These are phyloP conservation scores for Clepsis dumicolana DNA, from an alignment of 2,888 invertebrate genomes.

Conservation along the genomic window DNA sequence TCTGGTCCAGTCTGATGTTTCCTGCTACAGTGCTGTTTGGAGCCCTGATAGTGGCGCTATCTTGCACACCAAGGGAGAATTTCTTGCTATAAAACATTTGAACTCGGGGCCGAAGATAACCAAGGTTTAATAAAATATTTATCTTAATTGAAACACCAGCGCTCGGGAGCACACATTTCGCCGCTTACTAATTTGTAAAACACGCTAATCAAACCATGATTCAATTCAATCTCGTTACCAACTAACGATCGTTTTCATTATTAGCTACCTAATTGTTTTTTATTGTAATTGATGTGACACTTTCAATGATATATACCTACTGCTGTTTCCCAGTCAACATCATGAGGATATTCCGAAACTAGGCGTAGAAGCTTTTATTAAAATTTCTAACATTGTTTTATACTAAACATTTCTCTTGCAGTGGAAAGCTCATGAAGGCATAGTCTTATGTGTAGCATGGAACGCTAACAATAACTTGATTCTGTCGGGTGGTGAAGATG, in stretches of 20 bases:
- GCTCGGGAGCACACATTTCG: no score
- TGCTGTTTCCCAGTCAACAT: background rate
- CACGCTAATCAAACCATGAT: background rate
- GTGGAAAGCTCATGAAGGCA: slow-evolving; percentile 99
- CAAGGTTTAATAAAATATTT: slow-evolving; percentile 82
- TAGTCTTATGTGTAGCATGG: slow-evolving; percentile 97
- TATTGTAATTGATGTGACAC: slow-evolving; percentile 9
- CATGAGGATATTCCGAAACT: background rate
- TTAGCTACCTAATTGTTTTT: slow-evolving; percentile 15
- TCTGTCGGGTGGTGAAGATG: slow-evolving; percentile 98
- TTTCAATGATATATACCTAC: background rate
- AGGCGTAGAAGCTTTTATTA: background rate
- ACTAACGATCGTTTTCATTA: background rate
- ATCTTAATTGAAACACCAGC: no score
- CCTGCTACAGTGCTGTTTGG: slow-evolving; percentile 95
- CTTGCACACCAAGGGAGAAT: slow-evolving; percentile 89
- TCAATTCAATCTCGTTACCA: background rate
- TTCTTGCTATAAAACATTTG: slow-evolving; percentile 89
- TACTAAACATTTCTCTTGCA: slow-evolving; percentile 74
- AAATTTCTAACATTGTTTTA: background rate
- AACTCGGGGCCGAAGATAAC: slow-evolving; percentile 91
- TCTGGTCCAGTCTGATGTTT: slow-evolving; percentile 91
- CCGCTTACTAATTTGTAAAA: no score
- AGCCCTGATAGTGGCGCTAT: slow-evolving; percentile 90
- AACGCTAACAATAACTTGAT: slow-evolving; percentile 96